Percentiles rank a stretch among this genome's conserved stretches.
Conservation (phyloP, 1,140 invertebrate species). For the Copidosoma floridanum region DNA sequence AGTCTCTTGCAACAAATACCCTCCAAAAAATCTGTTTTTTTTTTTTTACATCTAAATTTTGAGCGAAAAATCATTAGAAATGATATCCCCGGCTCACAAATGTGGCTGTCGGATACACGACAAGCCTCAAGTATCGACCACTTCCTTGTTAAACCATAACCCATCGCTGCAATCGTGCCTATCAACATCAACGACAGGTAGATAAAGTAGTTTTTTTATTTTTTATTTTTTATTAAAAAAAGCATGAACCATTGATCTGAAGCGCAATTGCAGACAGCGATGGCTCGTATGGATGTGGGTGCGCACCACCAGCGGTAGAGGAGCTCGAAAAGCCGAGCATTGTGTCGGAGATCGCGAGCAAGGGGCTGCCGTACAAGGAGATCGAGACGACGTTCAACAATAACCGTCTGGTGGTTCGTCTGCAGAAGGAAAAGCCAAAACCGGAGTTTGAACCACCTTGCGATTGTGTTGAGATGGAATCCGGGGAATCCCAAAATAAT, state of each 20-base stretch:
- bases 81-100: slow-evolving; percentile 34
- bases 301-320: too few relatives aligned
- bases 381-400: slow-evolving; percentile 46
- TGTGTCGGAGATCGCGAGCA: slow-evolving; percentile 39
- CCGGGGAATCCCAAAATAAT: not conserved
- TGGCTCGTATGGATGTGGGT: not conserved
- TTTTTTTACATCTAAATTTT: slow-evolving; percentile 12
- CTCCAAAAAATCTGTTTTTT: too few relatives aligned
- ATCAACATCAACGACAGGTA: not conserved
- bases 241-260: too few relatives aligned
- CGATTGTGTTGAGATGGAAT: slow-evolving; percentile 33
- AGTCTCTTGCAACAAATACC: too few relatives aligned
- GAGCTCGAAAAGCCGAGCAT: slow-evolving; percentile 2
- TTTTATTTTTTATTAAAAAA: too few relatives aligned
- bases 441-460: slow-evolving; percentile 40
- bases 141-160: not conserved
- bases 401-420: slow-evolving; percentile 43
- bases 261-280: too few relatives aligned
- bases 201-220: too few relatives aligned
- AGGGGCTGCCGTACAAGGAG: slow-evolving; percentile 44
- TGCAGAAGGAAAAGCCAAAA: slow-evolving; percentile 33
- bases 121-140: not conserved
- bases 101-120: slow-evolving; percentile 32
- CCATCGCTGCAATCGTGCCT: not conserved
- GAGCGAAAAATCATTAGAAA: too few relatives aligned